A percentile compares a stretch with the other conserved stretches of the same genome.
Conservation (phyloP, 2,797 vertebrate genomes). For the Megalops cyprinoides region DNA sequence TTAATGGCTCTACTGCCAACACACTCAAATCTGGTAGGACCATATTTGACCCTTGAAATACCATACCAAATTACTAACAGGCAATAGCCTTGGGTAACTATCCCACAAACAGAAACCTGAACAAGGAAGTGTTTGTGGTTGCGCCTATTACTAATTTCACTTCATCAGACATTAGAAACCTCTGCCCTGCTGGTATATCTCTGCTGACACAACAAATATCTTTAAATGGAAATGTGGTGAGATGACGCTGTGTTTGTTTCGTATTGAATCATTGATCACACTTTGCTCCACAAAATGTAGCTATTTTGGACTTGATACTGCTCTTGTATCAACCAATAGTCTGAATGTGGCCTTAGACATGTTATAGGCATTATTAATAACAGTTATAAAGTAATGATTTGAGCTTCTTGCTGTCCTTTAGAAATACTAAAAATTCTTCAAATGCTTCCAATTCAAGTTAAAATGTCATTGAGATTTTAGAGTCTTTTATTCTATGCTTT, state of each 20-base stretch:
- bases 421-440: no score
- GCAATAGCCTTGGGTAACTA: not conserved
- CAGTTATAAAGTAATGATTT: no score
- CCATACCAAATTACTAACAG: no score
- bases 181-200: not conserved
- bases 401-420: no score
- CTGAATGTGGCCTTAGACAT: no score
- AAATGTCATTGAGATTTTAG: no score
- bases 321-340: no score
- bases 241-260: not conserved
- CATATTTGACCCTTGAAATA: not conserved
- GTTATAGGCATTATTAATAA: no score
- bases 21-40: not conserved
- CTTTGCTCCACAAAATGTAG: not conserved
- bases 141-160: not conserved
- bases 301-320: no score
- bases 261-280: not conserved
- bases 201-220: not conserved
- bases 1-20: not conserved
- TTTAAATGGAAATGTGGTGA: conserved; percentile 9
- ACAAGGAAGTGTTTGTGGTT: not conserved
- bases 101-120: not conserved
- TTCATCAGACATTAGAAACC: not conserved
- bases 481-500: no score
- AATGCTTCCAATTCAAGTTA: no score